phyloP scores from a whole-genome alignment of 2,113 vertebrate species.

The Tyto alba region DNA sequence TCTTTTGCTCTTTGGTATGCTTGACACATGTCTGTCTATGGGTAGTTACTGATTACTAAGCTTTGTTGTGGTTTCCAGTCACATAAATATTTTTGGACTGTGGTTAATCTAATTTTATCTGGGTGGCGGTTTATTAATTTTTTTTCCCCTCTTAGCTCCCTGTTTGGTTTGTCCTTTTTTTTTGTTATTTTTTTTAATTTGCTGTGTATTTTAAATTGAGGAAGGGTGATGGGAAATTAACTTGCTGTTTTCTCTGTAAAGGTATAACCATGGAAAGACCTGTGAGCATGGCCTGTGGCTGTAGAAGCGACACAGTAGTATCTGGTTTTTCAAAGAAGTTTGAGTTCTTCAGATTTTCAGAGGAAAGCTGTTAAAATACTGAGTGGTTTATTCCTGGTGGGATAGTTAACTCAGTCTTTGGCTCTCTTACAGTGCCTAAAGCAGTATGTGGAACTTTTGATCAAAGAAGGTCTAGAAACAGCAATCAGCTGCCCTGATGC shows the following conservation, averaged over 20 bases:
- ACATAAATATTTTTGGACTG: not conserved
- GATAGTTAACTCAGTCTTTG: not conserved
- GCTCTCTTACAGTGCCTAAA: constrained; percentile 88
- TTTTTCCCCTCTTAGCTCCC: not conserved
- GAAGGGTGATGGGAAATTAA: not conserved
- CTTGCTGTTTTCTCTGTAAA: not conserved
- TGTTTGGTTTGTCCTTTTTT: not conserved
- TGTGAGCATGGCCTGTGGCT: not conserved
- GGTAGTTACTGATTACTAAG: not conserved
- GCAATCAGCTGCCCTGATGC: constrained; percentile 97
- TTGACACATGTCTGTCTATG: not conserved
- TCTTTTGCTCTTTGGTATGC: not conserved
- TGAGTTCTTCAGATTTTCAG: not conserved
- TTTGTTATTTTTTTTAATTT: not conserved
- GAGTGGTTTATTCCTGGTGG: not conserved
- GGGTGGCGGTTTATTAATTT: not conserved
- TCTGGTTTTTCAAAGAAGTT: not conserved
- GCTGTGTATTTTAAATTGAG: not conserved
- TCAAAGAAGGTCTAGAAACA: constrained; percentile 97
- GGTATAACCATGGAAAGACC: not conserved
- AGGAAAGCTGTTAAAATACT: not conserved
- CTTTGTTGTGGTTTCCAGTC: not conserved
- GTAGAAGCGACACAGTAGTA: not conserved
- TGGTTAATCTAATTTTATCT: not conserved
- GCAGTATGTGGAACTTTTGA: constrained; percentile 97